Base-by-base conservation (phyloP, 2,888 invertebrate genomes). In the Catocala nupta region DNA sequence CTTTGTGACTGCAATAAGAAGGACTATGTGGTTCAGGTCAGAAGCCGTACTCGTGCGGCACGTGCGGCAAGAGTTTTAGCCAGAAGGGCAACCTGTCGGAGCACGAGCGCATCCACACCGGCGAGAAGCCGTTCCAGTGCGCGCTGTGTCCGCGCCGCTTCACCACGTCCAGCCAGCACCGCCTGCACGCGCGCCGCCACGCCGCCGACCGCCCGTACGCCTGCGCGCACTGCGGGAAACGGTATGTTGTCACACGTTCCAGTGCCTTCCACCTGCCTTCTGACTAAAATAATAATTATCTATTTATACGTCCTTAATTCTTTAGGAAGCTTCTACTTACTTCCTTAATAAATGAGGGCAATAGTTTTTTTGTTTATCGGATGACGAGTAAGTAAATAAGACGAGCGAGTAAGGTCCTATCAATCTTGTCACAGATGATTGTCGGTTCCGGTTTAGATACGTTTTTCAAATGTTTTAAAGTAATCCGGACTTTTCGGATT, bases 11-110 rank as follows among this genome's bases (percentile, higher is more conserved):
- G 16, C 7, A 7, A 2, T 45, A 16, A 16, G 2, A 9, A 47
- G 9, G 7, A 5, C 1, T 4, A 42, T 44, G 10, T 10, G 4
- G 16, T 42, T 0, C 81, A 93, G 89, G 93, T 10, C 94, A 95
- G 56, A 97, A 96, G 77, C 96, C 96, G 0, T 97, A 93, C 85
- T 90, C 94, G 54, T 97, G 97, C 81, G 90, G 95, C 57, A 94
- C 95, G 12, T 97, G 97, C 86, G 92, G 95, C 59, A 97, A 97
- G 85, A 92, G 95, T 55, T 97, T 97, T 88, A 96, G 96, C 0
- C 97, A 97, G 88, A 96, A 96, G 81, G 97, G 97, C 60, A 97
- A 97, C 91, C 90, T 97, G 61, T 95, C 95, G 47, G 97, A 97
- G 78, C 97, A 97, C 88, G 94, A 95, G 86, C 95, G 97, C 60